Evolutionary conservation across 2,797 vertebrate genomes (phyloP), one percentile per base, ranked within the genome.

Genomic region (Eulemur rubriventer): DNA sequence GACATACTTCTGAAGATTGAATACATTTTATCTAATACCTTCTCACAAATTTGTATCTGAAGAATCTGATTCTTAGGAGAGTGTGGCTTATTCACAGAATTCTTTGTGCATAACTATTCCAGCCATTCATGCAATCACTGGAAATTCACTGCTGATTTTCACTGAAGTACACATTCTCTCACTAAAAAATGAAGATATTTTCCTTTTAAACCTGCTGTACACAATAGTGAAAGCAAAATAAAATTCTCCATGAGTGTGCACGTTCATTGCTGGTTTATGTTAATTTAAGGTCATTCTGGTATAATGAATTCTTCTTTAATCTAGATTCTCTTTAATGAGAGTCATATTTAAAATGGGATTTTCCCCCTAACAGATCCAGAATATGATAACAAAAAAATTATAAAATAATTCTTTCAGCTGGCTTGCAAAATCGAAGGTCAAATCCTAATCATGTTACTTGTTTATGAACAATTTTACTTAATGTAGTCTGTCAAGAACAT

Each of bases 381-480:
- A 76, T 41, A 83, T n/a, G 80, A 92, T 82, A 81, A 94, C 38
- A 7, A 69, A 95, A 94, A 94, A 94, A 88, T 81, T 57, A 80
- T 76, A 75, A 75, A 79, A 55, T 72, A 80, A 87, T 70, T 92
- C 55, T 91, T 97, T 90, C n/a, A 76, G 33, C 24, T 91, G 78
- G 12, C 52, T 86, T 82, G 33, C 24, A 52, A 93, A 95, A 93
- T 55, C 89, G 91, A 96, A 96, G 55, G 83, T 95, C 83, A 93
- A 94, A 88, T 59, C 24, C 38, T 91, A 85, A 91, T 89, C 61
- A n/a, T 91, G 55, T 94, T 93, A 85, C 90, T 94, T 96, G 46
- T 94, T 97, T 95, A 91, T 52, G 73, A 91, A 91, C 30, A 94
- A 80, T 84, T 92, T 96, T 96, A 93, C 59, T 84, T 93, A 97